Percentiles rank a stretch among this genome's conserved stretches.
Conservation (phyloP, 2,888 invertebrate genomes). For the Tromatobia lineatoria region DNA sequence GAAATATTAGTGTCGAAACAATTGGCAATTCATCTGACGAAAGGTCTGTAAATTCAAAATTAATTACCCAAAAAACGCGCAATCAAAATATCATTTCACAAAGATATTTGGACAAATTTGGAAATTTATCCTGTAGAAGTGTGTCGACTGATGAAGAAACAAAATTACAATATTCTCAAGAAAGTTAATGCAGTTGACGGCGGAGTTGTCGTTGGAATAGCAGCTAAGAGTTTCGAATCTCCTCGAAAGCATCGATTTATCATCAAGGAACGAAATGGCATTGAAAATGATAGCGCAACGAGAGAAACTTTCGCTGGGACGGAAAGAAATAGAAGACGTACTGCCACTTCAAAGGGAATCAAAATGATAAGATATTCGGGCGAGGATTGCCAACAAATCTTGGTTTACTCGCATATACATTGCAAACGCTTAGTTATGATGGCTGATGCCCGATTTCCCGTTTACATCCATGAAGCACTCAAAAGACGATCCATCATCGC, state of each 20-base stretch:
- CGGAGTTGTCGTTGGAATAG: constrained; percentile 25
- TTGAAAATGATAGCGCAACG: background rate
- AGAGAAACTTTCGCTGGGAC: background rate
- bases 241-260: background rate
- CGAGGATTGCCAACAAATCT: constrained; percentile 72
- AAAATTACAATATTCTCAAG: constrained; percentile 34
- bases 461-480: constrained; percentile 73
- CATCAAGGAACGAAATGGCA: background rate
- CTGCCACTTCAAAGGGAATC: constrained; percentile 3
- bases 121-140: constrained; percentile 49
- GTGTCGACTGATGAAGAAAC: constrained; percentile 26
- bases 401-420: constrained; percentile 74
- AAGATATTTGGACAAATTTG: background rate
- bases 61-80: background rate
- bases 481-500: constrained; percentile 82
- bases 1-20: constrained; percentile 73
- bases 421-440: constrained; percentile 74
- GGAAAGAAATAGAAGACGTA: background rate
- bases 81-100: background rate
- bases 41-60: constrained; percentile 68
- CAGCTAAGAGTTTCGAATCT: constrained; percentile 22
- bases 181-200: constrained; percentile 33
- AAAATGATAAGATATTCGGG: constrained; percentile 62
- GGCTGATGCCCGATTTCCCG: constrained; percentile 76
- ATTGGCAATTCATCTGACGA: constrained; percentile 74